Evolutionary conservation across 2,797 vertebrate species (phyloP).

Genomic region (Lycodopsis pacificus): DNA sequence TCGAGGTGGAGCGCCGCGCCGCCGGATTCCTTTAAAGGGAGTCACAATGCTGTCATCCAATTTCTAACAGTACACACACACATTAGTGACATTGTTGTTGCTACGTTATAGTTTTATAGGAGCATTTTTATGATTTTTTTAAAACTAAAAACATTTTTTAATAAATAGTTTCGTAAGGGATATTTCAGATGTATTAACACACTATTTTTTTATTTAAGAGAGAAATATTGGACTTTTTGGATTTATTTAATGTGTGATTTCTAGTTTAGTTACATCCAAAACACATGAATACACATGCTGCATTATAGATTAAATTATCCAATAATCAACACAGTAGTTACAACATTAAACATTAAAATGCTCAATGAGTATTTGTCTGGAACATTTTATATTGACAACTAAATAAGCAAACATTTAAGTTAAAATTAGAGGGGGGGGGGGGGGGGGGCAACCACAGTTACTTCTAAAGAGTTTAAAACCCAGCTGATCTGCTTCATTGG

Average conservation of each 20-base stretch:
- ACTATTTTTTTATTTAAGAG: background rate
- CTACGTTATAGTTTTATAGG: background rate
- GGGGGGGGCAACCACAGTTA: no score
- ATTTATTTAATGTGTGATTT: background rate
- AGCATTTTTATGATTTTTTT: background rate
- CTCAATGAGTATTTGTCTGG: no score
- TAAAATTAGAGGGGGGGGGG: background rate
- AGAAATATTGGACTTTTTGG: background rate
- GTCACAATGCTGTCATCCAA: slow-evolving; percentile 39
- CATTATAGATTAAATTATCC: background rate
- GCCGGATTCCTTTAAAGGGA: slow-evolving; percentile 62
- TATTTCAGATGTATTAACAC: background rate
- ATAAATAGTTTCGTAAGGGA: background rate
- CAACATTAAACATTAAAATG: no score
- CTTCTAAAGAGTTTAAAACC: no score
- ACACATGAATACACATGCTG: background rate
- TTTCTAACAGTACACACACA: background rate
- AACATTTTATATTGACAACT: background rate
- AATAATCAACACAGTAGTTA: background rate
- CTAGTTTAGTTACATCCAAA: no score
- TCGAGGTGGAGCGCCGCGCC: slow-evolving; percentile 52
- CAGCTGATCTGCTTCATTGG: no score
- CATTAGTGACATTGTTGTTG: background rate
- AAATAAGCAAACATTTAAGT: background rate
- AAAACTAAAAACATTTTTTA: background rate